Base-by-base conservation (phyloP, 2,888 invertebrate species). In the Carabus problematicus region DNA sequence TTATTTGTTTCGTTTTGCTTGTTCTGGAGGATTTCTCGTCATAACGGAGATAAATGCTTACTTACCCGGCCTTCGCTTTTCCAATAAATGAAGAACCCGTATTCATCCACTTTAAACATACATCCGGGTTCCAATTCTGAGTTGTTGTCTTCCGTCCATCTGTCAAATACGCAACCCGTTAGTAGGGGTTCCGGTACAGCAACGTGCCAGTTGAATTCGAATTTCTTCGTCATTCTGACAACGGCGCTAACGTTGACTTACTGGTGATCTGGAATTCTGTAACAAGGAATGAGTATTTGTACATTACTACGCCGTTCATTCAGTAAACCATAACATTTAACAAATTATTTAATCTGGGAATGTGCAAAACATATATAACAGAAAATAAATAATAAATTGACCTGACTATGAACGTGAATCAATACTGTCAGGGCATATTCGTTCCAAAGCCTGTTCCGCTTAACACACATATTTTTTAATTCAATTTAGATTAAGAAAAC, bases 31-130 rank as follows among this genome's bases (percentile, higher is more conserved):
- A 7, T 47, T 47, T 47, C 47, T 47, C 18, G 16, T 18, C 14
- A 19, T 52, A 16, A 12, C 29, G 6, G 29, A 29, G 29, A 29
- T 29, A 6, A 29, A 29, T 29, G 29, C 29, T 29, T 29, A 74
- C 83, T 85, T 83, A 97, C 97, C 89, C 89, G 88, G 75, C 93
- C 94, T 72, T 97, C 97, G 79, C 97, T 96, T 82, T 97, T 98
- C 98, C 98, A 98, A 82, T 95, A 97, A 75, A 98, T 93, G 83
- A 98, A 98, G 86, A 98, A 98, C 54, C 97, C 98, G 84, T 95
- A 96, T 80, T 97, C 94, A 82, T 98, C 98, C 60, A 97, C 97
- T 84, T 94, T 94, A 83, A 98, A 96, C 73, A 90, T 82, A 77
- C 96, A 96, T 80, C 90, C 91, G 75, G 92, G 88, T 81, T 98